phyloP scores from a whole-genome alignment of 2,888 invertebrate species.

The Geophilus truncorum region DNA sequence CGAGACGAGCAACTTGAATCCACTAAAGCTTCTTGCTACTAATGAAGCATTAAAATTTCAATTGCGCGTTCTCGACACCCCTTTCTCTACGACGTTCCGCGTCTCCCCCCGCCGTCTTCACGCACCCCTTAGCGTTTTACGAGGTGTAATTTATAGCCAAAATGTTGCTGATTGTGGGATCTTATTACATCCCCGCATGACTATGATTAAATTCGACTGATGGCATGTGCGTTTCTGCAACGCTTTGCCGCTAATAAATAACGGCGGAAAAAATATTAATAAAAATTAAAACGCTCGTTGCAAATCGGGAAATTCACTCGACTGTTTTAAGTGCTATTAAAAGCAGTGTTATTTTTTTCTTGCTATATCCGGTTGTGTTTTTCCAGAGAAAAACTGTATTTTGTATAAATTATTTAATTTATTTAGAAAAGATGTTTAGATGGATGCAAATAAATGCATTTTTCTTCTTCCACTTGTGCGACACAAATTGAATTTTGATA shows the following conservation, averaged over 20 bases:
- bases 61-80: background rate
- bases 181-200: slow-evolving; percentile 4
- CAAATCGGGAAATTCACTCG: background rate
- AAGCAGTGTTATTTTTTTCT: background rate
- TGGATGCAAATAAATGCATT: no score
- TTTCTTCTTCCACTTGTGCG: no score
- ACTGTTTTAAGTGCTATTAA: background rate
- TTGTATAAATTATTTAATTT: no score
- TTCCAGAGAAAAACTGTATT: no score
- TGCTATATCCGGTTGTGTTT: no score
- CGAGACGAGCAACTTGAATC: background rate
- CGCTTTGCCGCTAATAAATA: background rate
- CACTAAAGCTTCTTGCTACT: background rate
- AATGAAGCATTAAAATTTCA: slow-evolving; percentile 10
- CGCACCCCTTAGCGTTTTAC: background rate
- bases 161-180: slow-evolving; percentile 10
- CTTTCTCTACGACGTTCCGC: background rate
- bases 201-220: slow-evolving; percentile 10
- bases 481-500: no score
- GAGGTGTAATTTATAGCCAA: slow-evolving; percentile 10
- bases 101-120: background rate
- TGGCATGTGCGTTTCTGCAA: background rate
- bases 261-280: background rate
- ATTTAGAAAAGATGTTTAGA: no score
- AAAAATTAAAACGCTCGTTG: no score